Percentiles rank a stretch among this genome's conserved stretches.
These are phyloP conservation scores for Athalia rosae DNA, from an alignment of 2,888 invertebrate genomes.

Conservation along the genomic window DNA sequence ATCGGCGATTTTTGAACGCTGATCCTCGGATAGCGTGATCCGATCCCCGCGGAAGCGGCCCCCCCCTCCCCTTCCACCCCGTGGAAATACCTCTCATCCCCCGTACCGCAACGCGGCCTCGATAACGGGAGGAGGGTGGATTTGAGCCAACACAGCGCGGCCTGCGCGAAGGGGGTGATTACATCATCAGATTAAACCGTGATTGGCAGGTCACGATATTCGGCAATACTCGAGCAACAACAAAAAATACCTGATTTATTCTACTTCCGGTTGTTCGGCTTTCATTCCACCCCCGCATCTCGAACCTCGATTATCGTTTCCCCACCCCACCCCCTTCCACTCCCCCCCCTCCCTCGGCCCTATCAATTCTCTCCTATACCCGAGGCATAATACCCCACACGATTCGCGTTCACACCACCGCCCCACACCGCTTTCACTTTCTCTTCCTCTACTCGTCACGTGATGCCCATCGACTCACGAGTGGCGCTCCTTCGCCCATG, in stretches of 20 bases:
- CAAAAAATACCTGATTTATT: conserved; percentile 44
- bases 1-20: conserved; percentile 57
- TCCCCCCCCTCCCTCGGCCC: too few species aligned
- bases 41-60: conserved; percentile 37
- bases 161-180: conserved; percentile 52
- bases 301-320: conserved; percentile 34
- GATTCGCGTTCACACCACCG: conserved; percentile 28
- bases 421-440: background rate
- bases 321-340: background rate
- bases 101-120: conserved; percentile 46
- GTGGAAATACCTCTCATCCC: background rate
- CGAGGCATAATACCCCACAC: conserved; percentile 1
- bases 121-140: conserved; percentile 44
- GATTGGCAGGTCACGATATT: conserved; percentile 63
- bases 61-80: background rate
- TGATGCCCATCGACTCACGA: conserved; percentile 23
- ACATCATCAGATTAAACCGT: conserved; percentile 59
- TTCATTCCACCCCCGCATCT: conserved; percentile 24
- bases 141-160: conserved; percentile 23
- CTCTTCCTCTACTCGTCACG: conserved; percentile 9
- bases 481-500: conserved; percentile 13
- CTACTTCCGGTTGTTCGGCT: conserved; percentile 41
- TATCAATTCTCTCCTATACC: background rate
- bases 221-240: conserved; percentile 52
- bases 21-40: conserved; percentile 66